Conservation (phyloP, 2,113 vertebrate genomes). For the Solea solea region DNA sequence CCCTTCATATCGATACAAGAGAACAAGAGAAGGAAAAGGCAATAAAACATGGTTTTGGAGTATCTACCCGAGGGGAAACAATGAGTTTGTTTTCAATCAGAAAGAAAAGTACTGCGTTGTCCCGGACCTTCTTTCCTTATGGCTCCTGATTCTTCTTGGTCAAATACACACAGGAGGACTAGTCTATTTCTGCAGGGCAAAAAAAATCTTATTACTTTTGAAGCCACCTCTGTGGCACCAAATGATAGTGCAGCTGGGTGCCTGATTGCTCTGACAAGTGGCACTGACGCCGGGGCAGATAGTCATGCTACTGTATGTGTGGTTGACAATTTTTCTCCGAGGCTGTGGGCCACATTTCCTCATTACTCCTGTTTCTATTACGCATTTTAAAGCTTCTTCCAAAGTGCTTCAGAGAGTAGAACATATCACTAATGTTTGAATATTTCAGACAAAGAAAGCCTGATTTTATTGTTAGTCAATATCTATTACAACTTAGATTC, state of each 20-base stretch:
- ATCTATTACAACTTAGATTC: too few relatives aligned
- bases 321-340: slow-evolving; percentile 29
- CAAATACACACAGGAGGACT: slow-evolving; percentile 61
- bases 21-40: not conserved
- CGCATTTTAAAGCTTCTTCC: slow-evolving; percentile 3
- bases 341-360: slow-evolving; percentile 7
- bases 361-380: slow-evolving; percentile 9
- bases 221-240: slow-evolving; percentile 72
- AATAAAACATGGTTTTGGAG: slow-evolving; percentile 26
- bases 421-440: slow-evolving; percentile 1
- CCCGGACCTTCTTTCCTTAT: slow-evolving; percentile 39
- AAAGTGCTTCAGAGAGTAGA: not conserved
- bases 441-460: not conserved
- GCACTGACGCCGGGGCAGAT: slow-evolving; percentile 52
- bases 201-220: slow-evolving; percentile 77
- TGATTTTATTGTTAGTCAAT: too few relatives aligned
- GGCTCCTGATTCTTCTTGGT: slow-evolving; percentile 63
- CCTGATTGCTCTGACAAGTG: slow-evolving; percentile 74
- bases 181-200: slow-evolving; percentile 68
- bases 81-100: slow-evolving; percentile 71
- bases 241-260: slow-evolving; percentile 75
- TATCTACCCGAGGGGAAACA: slow-evolving; percentile 61
- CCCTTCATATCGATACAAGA: slow-evolving; percentile 1
- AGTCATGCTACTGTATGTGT: slow-evolving; percentile 44
- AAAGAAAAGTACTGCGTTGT: slow-evolving; percentile 47